phyloP scores from a whole-genome alignment of 2,888 invertebrate genomes.

The Strigamia crassipes region DNA sequence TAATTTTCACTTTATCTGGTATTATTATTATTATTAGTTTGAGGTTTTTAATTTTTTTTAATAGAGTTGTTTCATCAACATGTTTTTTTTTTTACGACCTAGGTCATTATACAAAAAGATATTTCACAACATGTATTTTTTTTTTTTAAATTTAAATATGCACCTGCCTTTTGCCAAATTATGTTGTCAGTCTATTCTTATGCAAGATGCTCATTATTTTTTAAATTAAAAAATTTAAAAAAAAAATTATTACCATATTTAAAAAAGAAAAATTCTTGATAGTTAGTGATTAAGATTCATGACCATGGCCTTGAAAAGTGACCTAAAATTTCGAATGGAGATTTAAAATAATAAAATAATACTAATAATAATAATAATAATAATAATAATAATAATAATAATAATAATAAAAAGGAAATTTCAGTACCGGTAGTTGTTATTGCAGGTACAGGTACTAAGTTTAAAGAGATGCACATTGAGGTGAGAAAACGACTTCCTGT shows the following conservation, averaged over 20 bases:
- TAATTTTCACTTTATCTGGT: not conserved
- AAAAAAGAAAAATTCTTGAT: not conserved
- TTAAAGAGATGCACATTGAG: slow-evolving; percentile 12
- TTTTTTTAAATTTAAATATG: not conserved
- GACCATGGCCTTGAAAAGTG: slow-evolving; percentile 30
- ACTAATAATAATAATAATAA: no score
- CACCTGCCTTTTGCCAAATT: not conserved
- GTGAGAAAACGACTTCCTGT: not conserved
- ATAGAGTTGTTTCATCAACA: slow-evolving; percentile 15
- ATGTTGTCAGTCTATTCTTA: not conserved
- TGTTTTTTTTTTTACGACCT: slow-evolving; percentile 13
- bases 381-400: no score
- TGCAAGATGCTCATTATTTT: not conserved
- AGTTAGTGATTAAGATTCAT: not conserved
- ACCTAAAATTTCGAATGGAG: not conserved
- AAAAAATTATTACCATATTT: not conserved
- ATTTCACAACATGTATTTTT: not conserved
- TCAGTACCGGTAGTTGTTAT: not conserved
- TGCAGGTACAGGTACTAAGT: slow-evolving; percentile 10
- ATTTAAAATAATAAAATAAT: not conserved
- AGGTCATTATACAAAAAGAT: slow-evolving; percentile 19
- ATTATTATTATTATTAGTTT: not conserved
- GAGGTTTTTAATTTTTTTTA: not conserved
- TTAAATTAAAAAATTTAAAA: not conserved
- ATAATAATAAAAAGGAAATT: not conserved